phyloP scores from a whole-genome alignment of 2,888 invertebrate genomes.

The Luperina nickerlii region DNA sequence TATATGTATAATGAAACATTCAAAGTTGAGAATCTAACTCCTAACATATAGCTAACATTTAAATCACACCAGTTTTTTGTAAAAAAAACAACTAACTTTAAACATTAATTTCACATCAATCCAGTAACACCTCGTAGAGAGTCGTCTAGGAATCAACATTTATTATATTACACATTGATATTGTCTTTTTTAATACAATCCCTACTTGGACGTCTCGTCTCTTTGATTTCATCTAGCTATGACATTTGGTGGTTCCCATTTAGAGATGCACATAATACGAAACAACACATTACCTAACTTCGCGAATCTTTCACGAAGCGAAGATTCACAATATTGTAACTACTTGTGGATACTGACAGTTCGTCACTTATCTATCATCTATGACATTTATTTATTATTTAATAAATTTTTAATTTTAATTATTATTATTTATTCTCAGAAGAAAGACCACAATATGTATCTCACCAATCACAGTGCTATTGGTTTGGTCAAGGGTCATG shows the following conservation, averaged over 20 bases:
- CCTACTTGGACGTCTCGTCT: conserved; percentile 85
- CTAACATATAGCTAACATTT: conserved; percentile 66
- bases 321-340: conserved; percentile 25
- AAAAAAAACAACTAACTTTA: conserved; percentile 58
- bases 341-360: not conserved
- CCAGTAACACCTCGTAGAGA: conserved; percentile 59
- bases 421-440: not conserved
- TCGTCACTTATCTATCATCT: not conserved
- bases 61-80: conserved; percentile 63
- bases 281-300: not conserved
- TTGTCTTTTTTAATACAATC: conserved; percentile 86
- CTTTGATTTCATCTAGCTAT: conserved; percentile 88
- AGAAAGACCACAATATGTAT: not conserved
- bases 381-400: not conserved
- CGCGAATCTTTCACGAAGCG: conserved; percentile 12
- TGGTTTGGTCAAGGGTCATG: not conserved
- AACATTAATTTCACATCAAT: conserved; percentile 65
- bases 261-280: conserved; percentile 42
- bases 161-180: conserved; percentile 78
- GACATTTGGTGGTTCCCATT: conserved; percentile 65
- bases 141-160: conserved; percentile 65
- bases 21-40: conserved; percentile 48
- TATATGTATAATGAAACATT: conserved; percentile 52
- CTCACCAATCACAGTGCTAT: not conserved
- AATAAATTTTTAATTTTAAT: too few species aligned